Base-by-base conservation (phyloP, 30 jellyfish, hydroid and myxozoan genomes). In the Cassiopea andromeda region DNA sequence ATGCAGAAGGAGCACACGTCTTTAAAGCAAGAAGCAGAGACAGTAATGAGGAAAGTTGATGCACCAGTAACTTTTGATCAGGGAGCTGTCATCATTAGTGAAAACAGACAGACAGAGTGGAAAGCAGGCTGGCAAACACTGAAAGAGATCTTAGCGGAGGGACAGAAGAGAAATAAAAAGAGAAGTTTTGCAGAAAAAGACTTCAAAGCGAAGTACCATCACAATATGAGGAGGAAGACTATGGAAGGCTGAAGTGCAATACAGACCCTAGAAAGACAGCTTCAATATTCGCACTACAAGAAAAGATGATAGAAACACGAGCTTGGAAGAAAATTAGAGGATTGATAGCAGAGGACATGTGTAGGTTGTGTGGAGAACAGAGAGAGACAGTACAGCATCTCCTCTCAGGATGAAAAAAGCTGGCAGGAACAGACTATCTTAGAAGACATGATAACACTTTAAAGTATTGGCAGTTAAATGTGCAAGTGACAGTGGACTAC, bases 291-390 rank as follows among this genome's bases (percentile, higher is more conserved):
- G 50, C 57, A 46, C 46, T 79, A 45, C 88, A 79, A 45, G 88
- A 79, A 79, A 85, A 59, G 43, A 79, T 79, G 80, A 18, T 79
- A 15, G 88, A 46, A 59, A 79, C 88, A 79, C 12, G 49, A 79
- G 80, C 88, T 15, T 59, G 88, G 88, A 79, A 79, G 84, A 79
- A 46, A 45, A 79, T 59, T 85, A 79, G 85, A 43, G 88, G 88
- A 79, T 18, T 79, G 12, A 44, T 46, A 18, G 88, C 7, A 17
- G 44, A 79, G 13, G 88, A 79, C 13, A 79, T 16, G 45, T 79
- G 81, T 59, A 85, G 38, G 38, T 27, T 27, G 38, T 27, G 38
- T 27, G 38, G 38, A 27, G 38, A 27, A 27, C 38, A 27, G 38
- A 77, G 81, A 19, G 49, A 7, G 12, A 44, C 14, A 72, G 84